These are phyloP conservation scores for Protophormia terraenovae DNA, from an alignment of 2,888 invertebrate species.

Conservation along the genomic window DNA sequence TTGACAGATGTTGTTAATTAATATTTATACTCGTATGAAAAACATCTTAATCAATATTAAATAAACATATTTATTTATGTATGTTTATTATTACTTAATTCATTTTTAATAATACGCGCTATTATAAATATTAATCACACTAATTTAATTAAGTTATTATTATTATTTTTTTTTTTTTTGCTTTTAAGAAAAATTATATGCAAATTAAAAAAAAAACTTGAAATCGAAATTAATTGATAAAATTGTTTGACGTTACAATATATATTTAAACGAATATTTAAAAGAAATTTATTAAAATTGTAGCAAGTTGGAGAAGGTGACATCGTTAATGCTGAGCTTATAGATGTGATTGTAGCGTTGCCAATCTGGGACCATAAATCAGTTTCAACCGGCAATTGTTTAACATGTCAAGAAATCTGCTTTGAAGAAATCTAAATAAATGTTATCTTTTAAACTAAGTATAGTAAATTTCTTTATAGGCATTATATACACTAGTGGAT, in stretches of 20 bases:
- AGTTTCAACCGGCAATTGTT: too few species aligned
- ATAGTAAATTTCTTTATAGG: too few species aligned
- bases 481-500: too few species aligned
- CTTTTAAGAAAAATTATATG: not conserved
- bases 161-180: too few species aligned
- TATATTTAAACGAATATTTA: too few species aligned
- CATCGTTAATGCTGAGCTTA: too few species aligned
- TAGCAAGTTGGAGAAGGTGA: too few species aligned
- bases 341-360: too few species aligned
- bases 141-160: slow-evolving; percentile 15
- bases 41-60: slow-evolving; percentile 56
- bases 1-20: slow-evolving; percentile 57
- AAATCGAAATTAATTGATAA: not conserved
- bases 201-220: not conserved
- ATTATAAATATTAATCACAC: slow-evolving; percentile 23
- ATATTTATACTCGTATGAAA: slow-evolving; percentile 1
- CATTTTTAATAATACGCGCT: slow-evolving; percentile 3
- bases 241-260: not conserved
- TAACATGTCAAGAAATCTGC: too few species aligned
- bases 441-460: too few species aligned
- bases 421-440: too few species aligned
- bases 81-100: slow-evolving; percentile 27
- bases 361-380: too few species aligned
- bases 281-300: not conserved
- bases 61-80: not conserved